Evolutionary conservation across 2,113 vertebrate species (phyloP).

Genomic region (Sarotherodon lohbergeri): DNA sequence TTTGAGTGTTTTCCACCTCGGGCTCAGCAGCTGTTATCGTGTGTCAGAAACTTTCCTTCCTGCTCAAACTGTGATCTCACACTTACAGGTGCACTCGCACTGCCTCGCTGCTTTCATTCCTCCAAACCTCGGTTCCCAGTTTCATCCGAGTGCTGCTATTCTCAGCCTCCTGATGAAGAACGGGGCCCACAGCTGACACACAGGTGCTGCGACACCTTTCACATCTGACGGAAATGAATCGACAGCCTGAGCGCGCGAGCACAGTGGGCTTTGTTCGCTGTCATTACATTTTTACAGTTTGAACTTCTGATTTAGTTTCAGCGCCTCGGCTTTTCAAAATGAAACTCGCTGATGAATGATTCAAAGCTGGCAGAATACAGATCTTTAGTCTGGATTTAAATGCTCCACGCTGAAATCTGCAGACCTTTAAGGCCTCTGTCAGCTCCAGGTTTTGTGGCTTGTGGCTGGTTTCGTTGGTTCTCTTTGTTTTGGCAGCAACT

Average conservation of each 20-base stretch:
- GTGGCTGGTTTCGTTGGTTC: neutral
- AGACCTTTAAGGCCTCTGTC: neutral
- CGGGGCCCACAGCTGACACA: neutral
- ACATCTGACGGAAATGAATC: neutral
- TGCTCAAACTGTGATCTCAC: neutral
- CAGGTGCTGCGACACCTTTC: neutral
- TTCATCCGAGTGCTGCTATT: neutral
- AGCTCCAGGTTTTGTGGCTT: neutral
- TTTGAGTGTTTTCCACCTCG: neutral
- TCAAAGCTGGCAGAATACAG: neutral
- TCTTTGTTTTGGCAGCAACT: neutral
- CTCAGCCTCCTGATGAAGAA: neutral
- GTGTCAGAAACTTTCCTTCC: neutral
- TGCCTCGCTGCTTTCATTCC: neutral
- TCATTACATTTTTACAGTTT: neutral
- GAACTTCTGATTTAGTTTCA: neutral
- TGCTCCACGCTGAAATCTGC: neutral
- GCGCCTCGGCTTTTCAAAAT: neutral
- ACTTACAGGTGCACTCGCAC: neutral
- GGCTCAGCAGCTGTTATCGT: neutral
- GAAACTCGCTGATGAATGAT: rapidly evolving
- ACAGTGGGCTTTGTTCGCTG: neutral
- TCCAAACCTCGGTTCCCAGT: neutral
- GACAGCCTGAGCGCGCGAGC: neutral
- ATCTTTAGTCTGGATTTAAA: neutral